Evolutionary conservation across 2,113 vertebrate species (phyloP), one percentile per base, ranked within the genome.

Genomic region (Eurypyga helias): DNA sequence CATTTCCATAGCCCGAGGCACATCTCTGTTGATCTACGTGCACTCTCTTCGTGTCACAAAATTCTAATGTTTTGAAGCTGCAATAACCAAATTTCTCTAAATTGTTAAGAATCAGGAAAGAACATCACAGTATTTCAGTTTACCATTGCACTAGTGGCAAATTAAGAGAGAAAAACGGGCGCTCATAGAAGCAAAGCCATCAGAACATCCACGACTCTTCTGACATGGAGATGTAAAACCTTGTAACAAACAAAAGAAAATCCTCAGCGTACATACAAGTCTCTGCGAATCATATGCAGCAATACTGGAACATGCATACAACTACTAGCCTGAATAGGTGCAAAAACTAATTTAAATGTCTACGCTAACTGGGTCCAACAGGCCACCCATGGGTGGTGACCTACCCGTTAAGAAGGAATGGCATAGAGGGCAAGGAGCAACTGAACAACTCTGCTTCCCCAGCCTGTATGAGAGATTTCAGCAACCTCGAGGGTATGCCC

Each of bases 21-120:
- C 13, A 48, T 31, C 7, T 48, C 51, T 54, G 17, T 13, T 15
- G 8, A 58, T 24, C 46, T 21, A 25, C 3, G 17, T 1, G 3
- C 8, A 41, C 17, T 58, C 83, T 28, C 52, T 51, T 72, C 31
- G 2, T 14, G 45, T 57, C 49, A 52, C 18, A 78, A 54, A 78
- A 65, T 20, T 46, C 11, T 19, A 24, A 34, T 2, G 11, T 71
- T 82, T 25, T 45, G 41, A 65, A 45, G 24, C 8, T 55, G 26
- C 0, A 0, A 57, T 38, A 61, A 65, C 17, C 5, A 23, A 46
- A 41, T 49, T 65, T 77, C 29, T 69, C 25, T 54, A 34, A 7
- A 38, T 5, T 73, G 29, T 29, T 69, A 33, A 41, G 21, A 91
- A 73, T 12, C 34, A 31, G 3, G 58, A 18, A 65, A 73, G 5